Evolutionary conservation across 1,140 invertebrate species (phyloP).

Genomic region (Aphelinus certus): DNA sequence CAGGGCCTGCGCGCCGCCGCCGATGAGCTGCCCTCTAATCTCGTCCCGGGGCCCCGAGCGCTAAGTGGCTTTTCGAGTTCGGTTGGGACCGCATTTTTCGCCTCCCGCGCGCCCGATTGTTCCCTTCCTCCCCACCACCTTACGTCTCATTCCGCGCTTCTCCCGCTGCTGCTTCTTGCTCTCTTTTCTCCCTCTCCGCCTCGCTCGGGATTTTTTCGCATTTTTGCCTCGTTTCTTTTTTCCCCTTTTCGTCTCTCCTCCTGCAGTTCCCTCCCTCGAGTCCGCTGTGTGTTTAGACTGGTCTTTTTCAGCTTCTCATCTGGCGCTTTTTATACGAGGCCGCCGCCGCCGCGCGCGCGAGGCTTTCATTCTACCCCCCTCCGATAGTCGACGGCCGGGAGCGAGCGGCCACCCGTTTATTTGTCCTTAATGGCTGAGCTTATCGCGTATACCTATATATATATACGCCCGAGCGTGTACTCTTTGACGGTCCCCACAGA

Average conservation of each 20-base stretch:
- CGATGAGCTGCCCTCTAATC: conserved; percentile 55
- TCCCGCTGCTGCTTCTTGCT: neutral
- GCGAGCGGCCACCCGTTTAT: conserved; percentile 10
- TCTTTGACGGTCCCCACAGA: too few relatives aligned
- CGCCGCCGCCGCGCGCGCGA: neutral
- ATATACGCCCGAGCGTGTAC: too few relatives aligned
- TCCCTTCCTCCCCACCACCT: conserved; percentile 20
- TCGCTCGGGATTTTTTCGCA: neutral
- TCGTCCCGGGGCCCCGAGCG: conserved; percentile 40
- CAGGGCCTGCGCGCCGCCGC: too few relatives aligned
- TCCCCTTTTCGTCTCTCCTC: conserved; percentile 2
- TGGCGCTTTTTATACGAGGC: too few relatives aligned
- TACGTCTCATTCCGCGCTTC: conserved; percentile 34
- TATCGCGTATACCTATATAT: neutral
- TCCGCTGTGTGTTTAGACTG: too few relatives aligned
- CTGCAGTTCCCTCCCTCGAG: too few relatives aligned
- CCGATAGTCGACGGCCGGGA: neutral
- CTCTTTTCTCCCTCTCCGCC: neutral
- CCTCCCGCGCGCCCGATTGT: neutral
- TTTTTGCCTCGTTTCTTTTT: neutral
- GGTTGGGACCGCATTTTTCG: conserved; percentile 17
- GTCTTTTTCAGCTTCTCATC: conserved; percentile 31
- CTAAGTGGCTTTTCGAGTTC: conserved; percentile 62
- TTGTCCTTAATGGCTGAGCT: conserved; percentile 30
- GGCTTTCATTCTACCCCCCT: conserved; percentile 28